phyloP scores from a whole-genome alignment of 2,888 invertebrate genomes.

The Drosophila villosipedis region DNA sequence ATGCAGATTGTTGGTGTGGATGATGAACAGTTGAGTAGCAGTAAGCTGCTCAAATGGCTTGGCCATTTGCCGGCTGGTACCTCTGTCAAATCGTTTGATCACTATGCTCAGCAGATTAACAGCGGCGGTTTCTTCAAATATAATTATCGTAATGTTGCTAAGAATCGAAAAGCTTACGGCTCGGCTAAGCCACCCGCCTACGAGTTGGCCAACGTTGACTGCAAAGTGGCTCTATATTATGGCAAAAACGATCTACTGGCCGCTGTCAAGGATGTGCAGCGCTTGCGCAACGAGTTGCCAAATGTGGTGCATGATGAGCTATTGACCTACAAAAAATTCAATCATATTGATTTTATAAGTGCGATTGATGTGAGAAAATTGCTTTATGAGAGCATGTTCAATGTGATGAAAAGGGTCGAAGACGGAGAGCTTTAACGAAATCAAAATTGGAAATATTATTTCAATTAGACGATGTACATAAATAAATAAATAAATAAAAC shows the following conservation, averaged over 20 bases:
- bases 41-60: conserved; percentile 86
- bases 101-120: conserved; percentile 86
- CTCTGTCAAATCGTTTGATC: conserved; percentile 86
- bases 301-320: conserved; percentile 68
- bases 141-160: conserved; percentile 85
- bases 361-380: conserved; percentile 49
- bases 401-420: conserved; percentile 56
- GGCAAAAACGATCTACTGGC: conserved; percentile 85
- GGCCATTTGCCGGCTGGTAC: conserved; percentile 88
- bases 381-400: conserved; percentile 49
- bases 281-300: conserved; percentile 57
- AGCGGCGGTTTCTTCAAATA: conserved; percentile 85
- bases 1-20: conserved; percentile 86
- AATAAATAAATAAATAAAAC: not conserved
- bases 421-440: conserved; percentile 45
- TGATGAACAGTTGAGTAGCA: conserved; percentile 83
- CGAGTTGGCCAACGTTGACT: conserved; percentile 84
- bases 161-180: conserved; percentile 47
- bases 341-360: conserved; percentile 51
- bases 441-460: not conserved
- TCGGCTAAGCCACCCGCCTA: conserved; percentile 84
- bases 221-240: conserved; percentile 83
- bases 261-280: conserved; percentile 74
- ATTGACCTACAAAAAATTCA: conserved; percentile 44
- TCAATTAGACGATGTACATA: not conserved